Evolutionary conservation across 2,888 invertebrate genomes (phyloP), one percentile per base, ranked within the genome.

Genomic region (Diogma glabrata): DNA sequence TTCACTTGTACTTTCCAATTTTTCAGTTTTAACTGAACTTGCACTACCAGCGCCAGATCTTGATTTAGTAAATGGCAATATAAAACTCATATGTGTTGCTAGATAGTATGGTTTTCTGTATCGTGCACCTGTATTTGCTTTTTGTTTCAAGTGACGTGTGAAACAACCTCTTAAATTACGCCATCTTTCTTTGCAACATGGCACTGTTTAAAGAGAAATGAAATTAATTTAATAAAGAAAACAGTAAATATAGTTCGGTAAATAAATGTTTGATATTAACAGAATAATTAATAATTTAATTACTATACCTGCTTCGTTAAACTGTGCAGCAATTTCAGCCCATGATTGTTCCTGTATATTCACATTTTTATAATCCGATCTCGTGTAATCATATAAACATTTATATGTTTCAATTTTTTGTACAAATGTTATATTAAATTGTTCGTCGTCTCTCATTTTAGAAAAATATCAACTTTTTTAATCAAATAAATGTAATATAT

Each of bases 381-480:
- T 62, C 53, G 65, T 70, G 50, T 67, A 67, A 54, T 74, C 69
- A 55, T 74, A 75, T 14, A 75, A 62, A 57, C 72, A 73, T 36
- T 72, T 72, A 56, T 70, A 69, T 56, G 64, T 65, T 61, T 72
- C 67, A 50, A 74, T 66, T 56, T 73, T 67, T 60, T 72, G 71
- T 55, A 74, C 73, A 56, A 75, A 75, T 43, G 67, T 63, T 38
- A 69, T 67, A 63, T 72, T 71, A 52, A 70, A 64, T 53, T 67
- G 65, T 55, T 71, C 70, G 57, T 70, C 70, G 55, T 72, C 71
- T 56, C 65, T 69, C 72, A 73, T 73, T 53, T 51, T 47, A 20
- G n/a, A n/a, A 9, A 17, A 17, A 10, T 20, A 12, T 12, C 38
- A 17, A 3, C 3, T 28, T 49, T 9, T 47, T 33, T 43, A n/a